Conservation (phyloP, 2,797 vertebrate species). For the Gallinago solitaria region DNA sequence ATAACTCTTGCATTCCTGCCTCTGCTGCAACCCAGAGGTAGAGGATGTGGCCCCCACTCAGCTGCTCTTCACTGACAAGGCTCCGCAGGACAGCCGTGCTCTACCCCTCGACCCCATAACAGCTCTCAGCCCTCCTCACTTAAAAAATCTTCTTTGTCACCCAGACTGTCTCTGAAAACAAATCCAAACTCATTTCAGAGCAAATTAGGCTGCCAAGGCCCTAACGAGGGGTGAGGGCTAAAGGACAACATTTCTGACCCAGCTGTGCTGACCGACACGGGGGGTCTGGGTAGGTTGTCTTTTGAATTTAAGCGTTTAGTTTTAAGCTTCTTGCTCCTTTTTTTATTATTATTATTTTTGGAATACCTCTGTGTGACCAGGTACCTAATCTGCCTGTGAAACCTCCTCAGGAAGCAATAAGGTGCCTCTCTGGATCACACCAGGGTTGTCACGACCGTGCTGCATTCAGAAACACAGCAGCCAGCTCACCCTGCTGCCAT, state of each 20-base stretch:
- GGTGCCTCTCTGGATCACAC: neutral
- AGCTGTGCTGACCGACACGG: neutral
- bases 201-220: neutral
- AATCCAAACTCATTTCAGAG: neutral
- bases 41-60: neutral
- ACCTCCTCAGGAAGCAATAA: neutral
- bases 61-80: neutral
- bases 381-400: neutral
- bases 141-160: neutral
- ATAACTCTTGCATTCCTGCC: slow-evolving; percentile 28
- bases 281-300: neutral
- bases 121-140: neutral
- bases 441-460: neutral
- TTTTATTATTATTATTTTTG: neutral
- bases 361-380: neutral
- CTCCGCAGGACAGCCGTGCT: neutral
- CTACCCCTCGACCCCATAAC: neutral
- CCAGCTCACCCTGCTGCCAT: neutral
- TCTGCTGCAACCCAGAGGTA: neutral
- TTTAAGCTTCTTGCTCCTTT: neutral
- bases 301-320: neutral
- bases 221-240: neutral
- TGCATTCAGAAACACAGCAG: neutral
- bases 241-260: neutral
- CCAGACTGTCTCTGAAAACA: neutral